A percentile compares a stretch with the other conserved stretches of the same genome.
Conservation (phyloP, 2,113 vertebrate species). For the Semicossyphus pulcher region DNA sequence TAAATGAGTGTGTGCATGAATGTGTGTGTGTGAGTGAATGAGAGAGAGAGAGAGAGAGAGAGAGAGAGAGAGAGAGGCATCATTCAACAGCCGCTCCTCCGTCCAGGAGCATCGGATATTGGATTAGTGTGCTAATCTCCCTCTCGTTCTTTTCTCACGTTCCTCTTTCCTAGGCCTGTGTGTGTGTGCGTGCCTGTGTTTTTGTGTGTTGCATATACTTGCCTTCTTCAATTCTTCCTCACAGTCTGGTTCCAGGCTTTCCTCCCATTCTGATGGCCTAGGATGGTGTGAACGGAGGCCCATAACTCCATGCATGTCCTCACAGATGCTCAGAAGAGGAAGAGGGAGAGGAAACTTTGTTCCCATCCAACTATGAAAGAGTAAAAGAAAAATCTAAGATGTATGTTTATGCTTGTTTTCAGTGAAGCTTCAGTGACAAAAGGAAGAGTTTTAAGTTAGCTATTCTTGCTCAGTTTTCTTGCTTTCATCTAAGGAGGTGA, state of each 20-base stretch:
- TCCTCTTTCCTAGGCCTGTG: slow-evolving; percentile 35
- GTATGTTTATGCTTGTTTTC: too few relatives aligned
- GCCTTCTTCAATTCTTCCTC: slow-evolving; percentile 16
- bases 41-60: slow-evolving; percentile 13
- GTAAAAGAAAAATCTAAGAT: not conserved
- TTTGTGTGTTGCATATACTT: slow-evolving; percentile 15
- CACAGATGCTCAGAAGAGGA: too few relatives aligned
- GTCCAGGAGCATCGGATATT: slow-evolving; percentile 75
- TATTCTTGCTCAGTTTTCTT: not conserved
- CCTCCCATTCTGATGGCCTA: slow-evolving; percentile 15
- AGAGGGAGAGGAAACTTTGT: not conserved
- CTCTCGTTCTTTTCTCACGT: slow-evolving; percentile 66
- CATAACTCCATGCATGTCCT: not conserved
- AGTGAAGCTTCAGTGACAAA: too few relatives aligned
- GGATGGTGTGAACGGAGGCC: slow-evolving; percentile 6
- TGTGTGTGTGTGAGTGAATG: slow-evolving; percentile 1
- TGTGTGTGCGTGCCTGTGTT: slow-evolving; percentile 29
- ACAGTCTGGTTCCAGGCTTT: slow-evolving; percentile 3
- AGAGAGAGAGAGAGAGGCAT: slow-evolving; percentile 40
- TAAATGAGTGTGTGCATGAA: not conserved
- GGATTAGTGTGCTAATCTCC: slow-evolving; percentile 78
- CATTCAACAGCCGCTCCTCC: slow-evolving; percentile 64
- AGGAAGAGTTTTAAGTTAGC: not conserved
- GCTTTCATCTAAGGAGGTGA: not conserved
- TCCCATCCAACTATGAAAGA: not conserved